Evolutionary conservation across 2,113 vertebrate genomes (phyloP).

Genomic region (Epinephelus fuscoguttatus): DNA sequence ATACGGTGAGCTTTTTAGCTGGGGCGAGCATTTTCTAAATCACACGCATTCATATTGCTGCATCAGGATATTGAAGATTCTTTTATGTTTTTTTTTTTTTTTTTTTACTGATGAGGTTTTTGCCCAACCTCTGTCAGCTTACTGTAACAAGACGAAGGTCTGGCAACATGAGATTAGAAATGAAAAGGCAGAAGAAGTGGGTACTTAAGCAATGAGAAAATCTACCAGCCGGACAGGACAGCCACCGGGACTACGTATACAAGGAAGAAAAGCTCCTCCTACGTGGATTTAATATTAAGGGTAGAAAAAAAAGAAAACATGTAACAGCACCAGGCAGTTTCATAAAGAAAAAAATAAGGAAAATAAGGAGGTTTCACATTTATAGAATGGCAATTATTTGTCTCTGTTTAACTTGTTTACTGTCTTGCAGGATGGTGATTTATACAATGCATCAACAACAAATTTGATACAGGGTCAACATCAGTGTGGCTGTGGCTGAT

Average conservation of each 20-base stretch:
- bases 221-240: neutral
- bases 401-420: neutral
- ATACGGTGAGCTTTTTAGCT: neutral
- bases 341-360: neutral
- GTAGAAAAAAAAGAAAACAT: neutral
- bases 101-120: neutral
- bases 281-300: neutral
- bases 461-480: neutral
- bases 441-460: neutral
- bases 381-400: neutral
- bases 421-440: neutral
- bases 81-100: neutral
- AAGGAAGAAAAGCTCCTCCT: neutral
- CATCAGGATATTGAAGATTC: slow-evolving; percentile 8
- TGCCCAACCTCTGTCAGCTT: neutral
- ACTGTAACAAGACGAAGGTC: neutral
- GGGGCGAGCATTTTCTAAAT: neutral
- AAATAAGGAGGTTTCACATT: neutral
- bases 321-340: neutral
- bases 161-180: slow-evolving; percentile 19
- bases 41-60: slow-evolving; percentile 3
- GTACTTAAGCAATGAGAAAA: neutral
- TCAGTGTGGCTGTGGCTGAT: neutral
- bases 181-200: neutral
- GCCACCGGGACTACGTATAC: neutral